phyloP scores from a whole-genome alignment of 1,140 invertebrate genomes.

The Rhynchophorus ferrugineus region DNA sequence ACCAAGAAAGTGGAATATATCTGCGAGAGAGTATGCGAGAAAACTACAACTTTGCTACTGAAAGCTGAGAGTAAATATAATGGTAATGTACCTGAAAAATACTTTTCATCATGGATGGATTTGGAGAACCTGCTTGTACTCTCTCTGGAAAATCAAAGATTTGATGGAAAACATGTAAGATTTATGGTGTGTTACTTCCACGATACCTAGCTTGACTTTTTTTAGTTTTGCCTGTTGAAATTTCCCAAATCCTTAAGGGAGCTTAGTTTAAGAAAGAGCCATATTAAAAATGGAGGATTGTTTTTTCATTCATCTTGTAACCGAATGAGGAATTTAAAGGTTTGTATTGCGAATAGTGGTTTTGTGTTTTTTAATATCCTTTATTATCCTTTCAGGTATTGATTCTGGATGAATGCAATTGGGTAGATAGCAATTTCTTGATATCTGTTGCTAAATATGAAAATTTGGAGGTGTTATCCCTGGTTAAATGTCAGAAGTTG shows the following conservation, averaged over 20 bases:
- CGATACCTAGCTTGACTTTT: no score
- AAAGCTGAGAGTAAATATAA: conserved; percentile 17
- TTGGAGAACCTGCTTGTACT: conserved; percentile 27
- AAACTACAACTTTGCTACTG: conserved; percentile 25
- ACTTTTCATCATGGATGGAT: conserved; percentile 3
- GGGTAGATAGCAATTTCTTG: conserved; percentile 28
- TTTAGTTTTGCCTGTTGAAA: conserved; percentile 5
- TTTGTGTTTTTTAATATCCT: neutral
- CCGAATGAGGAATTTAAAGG: conserved; percentile 29
- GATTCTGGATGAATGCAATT: conserved; percentile 31
- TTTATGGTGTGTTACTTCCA: neutral
- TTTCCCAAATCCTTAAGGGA: conserved; percentile 30
- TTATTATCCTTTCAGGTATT: conserved; percentile 27
- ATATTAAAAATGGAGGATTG: conserved; percentile 18
- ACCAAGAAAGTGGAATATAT: conserved; percentile 26
- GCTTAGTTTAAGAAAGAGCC: conserved; percentile 28
- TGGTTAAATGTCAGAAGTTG: conserved; percentile 31
- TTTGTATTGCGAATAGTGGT: no score
- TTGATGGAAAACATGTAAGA: conserved; percentile 23
- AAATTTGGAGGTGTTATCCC: conserved; percentile 32
- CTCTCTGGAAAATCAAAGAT: conserved; percentile 29
- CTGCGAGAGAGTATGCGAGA: conserved; percentile 20
- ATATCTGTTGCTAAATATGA: conserved; percentile 32
- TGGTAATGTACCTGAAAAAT: conserved; percentile 11
- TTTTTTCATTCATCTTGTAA: conserved; percentile 27